Percentiles rank a stretch among this genome's conserved stretches.
phyloP scores from a whole-genome alignment of 2,888 invertebrate genomes.

The Macropis europaea region DNA sequence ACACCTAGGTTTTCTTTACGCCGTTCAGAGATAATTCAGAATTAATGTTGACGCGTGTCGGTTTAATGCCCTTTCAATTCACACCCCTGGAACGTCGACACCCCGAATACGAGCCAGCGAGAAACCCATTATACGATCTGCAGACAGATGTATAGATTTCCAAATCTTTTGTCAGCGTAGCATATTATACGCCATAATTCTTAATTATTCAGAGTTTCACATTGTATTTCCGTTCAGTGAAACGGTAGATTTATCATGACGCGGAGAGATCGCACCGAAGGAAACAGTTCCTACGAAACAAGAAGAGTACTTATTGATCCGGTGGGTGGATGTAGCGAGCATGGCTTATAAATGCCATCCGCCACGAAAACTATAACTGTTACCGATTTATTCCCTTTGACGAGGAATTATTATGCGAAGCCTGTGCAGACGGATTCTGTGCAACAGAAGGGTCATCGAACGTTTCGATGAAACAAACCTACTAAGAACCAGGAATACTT shows the following conservation, averaged over 20 bases:
- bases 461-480: background rate
- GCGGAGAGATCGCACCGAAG: constrained; percentile 6
- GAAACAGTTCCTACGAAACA: constrained; percentile 53
- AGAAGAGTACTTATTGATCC: constrained; percentile 62
- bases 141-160: background rate
- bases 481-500: background rate
- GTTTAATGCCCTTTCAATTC: constrained; percentile 11
- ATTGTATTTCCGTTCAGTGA: background rate
- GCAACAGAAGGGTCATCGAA: background rate
- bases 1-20: background rate
- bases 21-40: background rate
- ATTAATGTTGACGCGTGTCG: constrained; percentile 3
- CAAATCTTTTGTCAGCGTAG: too few relatives aligned
- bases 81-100: background rate
- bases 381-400: constrained; percentile 23
- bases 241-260: background rate
- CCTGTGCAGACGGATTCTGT: background rate
- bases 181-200: background rate
- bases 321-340: constrained; percentile 43
- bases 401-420: constrained; percentile 14
- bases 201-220: background rate
- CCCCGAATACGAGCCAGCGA: background rate
- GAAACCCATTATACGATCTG: background rate
- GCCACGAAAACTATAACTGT: constrained; percentile 43
- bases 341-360: constrained; percentile 36